These are phyloP conservation scores for Myotis lucifugus DNA, from an alignment of 2,113 vertebrate genomes.

Conservation along the genomic window DNA sequence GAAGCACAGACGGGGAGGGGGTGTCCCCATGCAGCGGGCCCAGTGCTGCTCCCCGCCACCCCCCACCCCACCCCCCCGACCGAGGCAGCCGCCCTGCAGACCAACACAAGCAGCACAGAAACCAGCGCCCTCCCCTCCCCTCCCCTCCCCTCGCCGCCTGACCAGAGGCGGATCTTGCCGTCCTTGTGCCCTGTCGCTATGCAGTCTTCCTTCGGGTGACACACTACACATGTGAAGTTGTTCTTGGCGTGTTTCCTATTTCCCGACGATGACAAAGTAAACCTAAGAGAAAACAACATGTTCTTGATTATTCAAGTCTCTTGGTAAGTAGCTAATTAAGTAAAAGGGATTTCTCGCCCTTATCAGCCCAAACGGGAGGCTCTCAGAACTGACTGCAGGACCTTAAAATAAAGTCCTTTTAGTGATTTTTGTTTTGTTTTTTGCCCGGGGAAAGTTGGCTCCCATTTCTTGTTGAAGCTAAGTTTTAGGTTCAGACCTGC, in stretches of 20 bases:
- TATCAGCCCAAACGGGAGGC: not conserved
- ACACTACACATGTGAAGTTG: slow-evolving; percentile 89
- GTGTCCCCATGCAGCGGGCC: no score
- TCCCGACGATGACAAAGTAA: slow-evolving; percentile 86
- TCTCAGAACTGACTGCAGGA: not conserved
- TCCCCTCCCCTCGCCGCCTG: slow-evolving; percentile 48
- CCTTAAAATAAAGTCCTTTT: not conserved
- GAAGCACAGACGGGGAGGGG: no score
- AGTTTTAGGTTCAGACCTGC: no score
- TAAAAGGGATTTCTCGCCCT: not conserved
- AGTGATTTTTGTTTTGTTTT: no score
- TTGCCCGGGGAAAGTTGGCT: no score
- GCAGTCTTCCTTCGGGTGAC: slow-evolving; percentile 95
- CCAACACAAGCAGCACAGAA: not conserved
- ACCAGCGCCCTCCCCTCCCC: not conserved
- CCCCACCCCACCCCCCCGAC: no score
- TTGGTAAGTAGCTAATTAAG: not conserved
- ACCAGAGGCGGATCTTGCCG: slow-evolving; percentile 97
- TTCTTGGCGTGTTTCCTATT: slow-evolving; percentile 88
- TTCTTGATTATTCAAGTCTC: not conserved
- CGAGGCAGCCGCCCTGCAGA: accelerated
- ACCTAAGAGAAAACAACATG: slow-evolving; percentile 82
- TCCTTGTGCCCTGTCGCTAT: slow-evolving; percentile 95
- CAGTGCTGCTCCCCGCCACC: no score
- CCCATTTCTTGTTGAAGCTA: no score